Percentiles rank a stretch among this genome's conserved stretches.
phyloP scores from a whole-genome alignment of 2,797 vertebrate species.

The Peromyscus eremicus region DNA sequence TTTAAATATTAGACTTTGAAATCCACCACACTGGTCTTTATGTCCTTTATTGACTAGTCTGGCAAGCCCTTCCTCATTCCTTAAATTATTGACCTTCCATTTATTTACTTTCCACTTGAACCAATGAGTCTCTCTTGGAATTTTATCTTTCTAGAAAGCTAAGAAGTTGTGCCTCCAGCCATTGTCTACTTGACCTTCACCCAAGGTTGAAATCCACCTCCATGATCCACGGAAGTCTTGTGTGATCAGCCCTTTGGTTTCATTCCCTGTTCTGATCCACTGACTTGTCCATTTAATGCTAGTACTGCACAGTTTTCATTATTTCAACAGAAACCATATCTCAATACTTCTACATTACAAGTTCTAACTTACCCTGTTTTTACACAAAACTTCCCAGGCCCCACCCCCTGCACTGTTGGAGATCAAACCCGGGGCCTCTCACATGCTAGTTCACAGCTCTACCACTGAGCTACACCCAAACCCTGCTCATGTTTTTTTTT shows the following conservation, averaged over 20 bases:
- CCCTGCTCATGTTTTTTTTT: neutral
- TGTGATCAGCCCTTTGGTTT: neutral
- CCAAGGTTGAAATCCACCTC: neutral
- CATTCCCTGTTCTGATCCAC: neutral
- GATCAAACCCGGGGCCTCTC: neutral
- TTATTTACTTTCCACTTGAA: neutral
- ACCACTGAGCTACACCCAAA: neutral
- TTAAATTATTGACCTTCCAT: neutral
- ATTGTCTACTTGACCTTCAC: neutral
- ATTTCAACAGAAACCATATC: neutral
- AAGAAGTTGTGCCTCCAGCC: neutral
- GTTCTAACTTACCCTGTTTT: neutral
- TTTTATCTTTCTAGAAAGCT: neutral
- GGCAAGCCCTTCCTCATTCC: neutral
- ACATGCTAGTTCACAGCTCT: neutral
- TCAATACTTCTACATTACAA: neutral
- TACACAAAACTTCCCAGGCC: neutral
- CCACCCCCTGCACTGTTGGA: neutral
- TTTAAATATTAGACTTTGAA: neutral
- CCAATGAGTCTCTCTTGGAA: neutral
- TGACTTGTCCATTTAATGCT: neutral
- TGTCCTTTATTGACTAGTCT: neutral
- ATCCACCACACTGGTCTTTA: neutral
- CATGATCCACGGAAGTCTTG: neutral
- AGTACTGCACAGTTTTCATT: neutral